phyloP scores from a whole-genome alignment of 2,113 vertebrate genomes.

The Leptodactylus fuscus region DNA sequence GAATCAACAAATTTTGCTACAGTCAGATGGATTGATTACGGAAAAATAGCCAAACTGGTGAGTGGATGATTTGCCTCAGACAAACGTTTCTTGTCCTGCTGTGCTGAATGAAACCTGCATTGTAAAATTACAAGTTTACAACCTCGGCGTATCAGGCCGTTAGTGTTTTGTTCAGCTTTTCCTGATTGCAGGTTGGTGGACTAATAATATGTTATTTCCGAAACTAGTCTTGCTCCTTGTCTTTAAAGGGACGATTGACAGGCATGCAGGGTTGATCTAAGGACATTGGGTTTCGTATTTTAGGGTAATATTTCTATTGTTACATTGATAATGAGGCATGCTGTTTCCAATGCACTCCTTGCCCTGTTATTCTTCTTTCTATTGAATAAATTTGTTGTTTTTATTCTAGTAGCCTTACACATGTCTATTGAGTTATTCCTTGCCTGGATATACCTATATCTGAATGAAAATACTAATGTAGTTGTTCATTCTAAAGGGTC shows the following conservation, averaged over 20 bases:
- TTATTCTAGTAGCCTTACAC: too few species aligned
- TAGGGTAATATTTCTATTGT: background rate
- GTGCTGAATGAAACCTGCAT: conserved; percentile 57
- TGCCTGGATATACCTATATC: too few species aligned
- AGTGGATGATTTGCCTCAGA: conserved; percentile 65
- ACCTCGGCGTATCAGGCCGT: conserved; percentile 33
- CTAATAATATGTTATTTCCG: conserved; percentile 49
- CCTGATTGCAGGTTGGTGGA: conserved; percentile 48
- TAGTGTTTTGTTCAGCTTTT: conserved; percentile 42
- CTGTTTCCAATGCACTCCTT: background rate
- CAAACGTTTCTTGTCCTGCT: conserved; percentile 53
- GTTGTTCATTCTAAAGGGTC: too few species aligned
- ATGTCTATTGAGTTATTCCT: too few species aligned
- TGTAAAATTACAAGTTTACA: conserved; percentile 59
- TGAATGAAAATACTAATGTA: too few species aligned
- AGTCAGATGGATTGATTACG: conserved; percentile 96
- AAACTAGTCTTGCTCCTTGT: conserved; percentile 23
- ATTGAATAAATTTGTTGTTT: too few species aligned
- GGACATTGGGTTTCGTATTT: background rate
- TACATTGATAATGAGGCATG: background rate
- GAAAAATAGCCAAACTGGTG: conserved; percentile 90
- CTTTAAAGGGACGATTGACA: background rate
- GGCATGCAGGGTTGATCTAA: background rate
- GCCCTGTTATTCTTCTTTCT: too few species aligned
- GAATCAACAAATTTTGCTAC: conserved; percentile 98